Evolutionary conservation across 2,888 invertebrate genomes (phyloP).

Genomic region (Lagria hirta): DNA sequence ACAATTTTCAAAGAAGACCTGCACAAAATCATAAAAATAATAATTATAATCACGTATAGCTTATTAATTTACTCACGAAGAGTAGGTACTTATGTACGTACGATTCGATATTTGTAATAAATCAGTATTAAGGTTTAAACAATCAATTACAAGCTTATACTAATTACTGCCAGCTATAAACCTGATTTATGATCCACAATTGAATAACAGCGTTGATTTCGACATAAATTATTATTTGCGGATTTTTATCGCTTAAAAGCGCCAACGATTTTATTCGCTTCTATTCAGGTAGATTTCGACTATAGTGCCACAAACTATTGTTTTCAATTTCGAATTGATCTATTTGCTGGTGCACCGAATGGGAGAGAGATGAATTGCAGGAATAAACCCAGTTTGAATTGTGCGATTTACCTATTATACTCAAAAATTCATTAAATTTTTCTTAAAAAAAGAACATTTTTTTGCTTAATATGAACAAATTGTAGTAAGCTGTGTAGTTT

Average conservation of each 20-base stretch:
- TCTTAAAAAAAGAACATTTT: too few species aligned
- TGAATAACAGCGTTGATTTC: constrained; percentile 45
- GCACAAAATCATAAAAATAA: too few species aligned
- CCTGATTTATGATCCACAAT: constrained; percentile 47
- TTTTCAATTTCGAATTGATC: constrained; percentile 14
- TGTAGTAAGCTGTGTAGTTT: too few species aligned
- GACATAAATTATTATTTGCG: constrained; percentile 44
- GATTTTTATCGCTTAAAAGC: constrained; percentile 38
- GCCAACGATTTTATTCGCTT: constrained; percentile 35
- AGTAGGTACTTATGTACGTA: constrained; percentile 14
- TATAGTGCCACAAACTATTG: constrained; percentile 18
- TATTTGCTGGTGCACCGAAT: constrained; percentile 3
- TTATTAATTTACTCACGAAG: constrained; percentile 9
- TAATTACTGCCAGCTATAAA: constrained; percentile 48
- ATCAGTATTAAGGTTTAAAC: constrained; percentile 48
- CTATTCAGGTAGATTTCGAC: constrained; percentile 27
- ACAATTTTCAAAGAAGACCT: too few species aligned
- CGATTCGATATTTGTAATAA: constrained; percentile 40
- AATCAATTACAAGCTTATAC: constrained; percentile 48
- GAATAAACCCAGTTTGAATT: background rate
- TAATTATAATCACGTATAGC: constrained; percentile 2
- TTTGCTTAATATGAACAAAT: too few species aligned
- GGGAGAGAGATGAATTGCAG: background rate
- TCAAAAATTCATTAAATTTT: background rate
- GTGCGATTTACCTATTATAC: background rate